Evolutionary conservation across 53 echinoderm and acorn worm species (phyloP), one percentile per base, ranked within the genome.

Genomic region (Astropecten irregularis): DNA sequence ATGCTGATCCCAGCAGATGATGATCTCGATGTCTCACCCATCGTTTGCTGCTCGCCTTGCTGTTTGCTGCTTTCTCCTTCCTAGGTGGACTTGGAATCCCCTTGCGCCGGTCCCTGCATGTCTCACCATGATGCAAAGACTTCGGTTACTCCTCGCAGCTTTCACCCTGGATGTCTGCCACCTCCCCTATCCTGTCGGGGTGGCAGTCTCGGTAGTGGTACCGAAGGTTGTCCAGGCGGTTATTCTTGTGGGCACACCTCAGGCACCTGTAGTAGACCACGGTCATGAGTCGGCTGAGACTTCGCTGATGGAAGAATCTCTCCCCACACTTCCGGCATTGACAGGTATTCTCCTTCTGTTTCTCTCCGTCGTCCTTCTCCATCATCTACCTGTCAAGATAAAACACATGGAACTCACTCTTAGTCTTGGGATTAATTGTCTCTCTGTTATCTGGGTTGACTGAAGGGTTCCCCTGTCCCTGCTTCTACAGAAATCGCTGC

Each of bases 131-230:
- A 25, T 14, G 59, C 59, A 26, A 5, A 18, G 30, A 58, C 59
- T 58, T 58, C 59, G 23, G 4, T 7, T 26, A 26, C 10, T 58
- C 59, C 59, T 58, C 59, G 59, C 59, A 58, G 59, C 5, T 25
- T 58, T 58, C 59, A 13, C 23, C 59, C 27, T 58, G 14, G 51
- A 51, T 51, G 51, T 51, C 51, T 9, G 51, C 6, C n/a, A 10
- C 9, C 16, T 51, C 51, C n/a, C 51, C 51, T 5, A 51, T 19
- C 16, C n/a, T 4, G 22, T 55, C 55, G 22, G 55, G 55, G 55
- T 22, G 55, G 25, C 55, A 55, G 55, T 55, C 55, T 55, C 25
- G 55, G 55, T 55, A 55, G 55, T 55, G 55, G 55, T 55, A 55
- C 55, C 55, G 25, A 25, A 55, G 55, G 26, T 55, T 55, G 25